Conservation (phyloP, 2,113 vertebrate genomes). For the Clarias macrocephalus region DNA sequence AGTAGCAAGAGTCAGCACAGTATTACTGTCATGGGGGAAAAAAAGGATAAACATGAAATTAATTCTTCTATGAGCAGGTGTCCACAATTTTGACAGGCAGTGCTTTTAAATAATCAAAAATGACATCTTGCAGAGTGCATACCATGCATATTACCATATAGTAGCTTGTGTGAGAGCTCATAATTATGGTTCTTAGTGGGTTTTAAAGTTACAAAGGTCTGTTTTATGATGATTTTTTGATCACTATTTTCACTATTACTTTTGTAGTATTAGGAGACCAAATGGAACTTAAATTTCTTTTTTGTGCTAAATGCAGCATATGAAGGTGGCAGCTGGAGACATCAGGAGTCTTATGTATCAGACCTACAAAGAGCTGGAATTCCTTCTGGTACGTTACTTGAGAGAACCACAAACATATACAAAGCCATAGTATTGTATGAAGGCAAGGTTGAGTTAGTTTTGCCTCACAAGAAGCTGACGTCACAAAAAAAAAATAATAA, state of each 20-base stretch:
- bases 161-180: neutral
- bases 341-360: slow-evolving; percentile 81
- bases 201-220: neutral
- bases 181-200: neutral
- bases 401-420: neutral
- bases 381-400: slow-evolving; percentile 79
- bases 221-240: neutral
- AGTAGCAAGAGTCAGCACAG: neutral
- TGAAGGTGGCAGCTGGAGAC: slow-evolving; percentile 82
- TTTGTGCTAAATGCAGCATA: slow-evolving; percentile 77
- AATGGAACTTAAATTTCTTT: neutral
- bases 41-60: neutral
- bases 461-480: neutral
- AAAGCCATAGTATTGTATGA: neutral
- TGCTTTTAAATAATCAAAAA: neutral
- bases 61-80: neutral
- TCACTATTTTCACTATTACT: neutral
- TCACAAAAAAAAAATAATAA: neutral
- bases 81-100: neutral
- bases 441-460: neutral
- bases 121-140: neutral
- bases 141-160: neutral
- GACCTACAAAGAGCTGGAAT: slow-evolving; percentile 84
- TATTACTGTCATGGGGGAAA: neutral
- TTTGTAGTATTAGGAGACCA: neutral